Base-by-base conservation (phyloP, 2,888 invertebrate genomes). In the Melanotus villosus region DNA sequence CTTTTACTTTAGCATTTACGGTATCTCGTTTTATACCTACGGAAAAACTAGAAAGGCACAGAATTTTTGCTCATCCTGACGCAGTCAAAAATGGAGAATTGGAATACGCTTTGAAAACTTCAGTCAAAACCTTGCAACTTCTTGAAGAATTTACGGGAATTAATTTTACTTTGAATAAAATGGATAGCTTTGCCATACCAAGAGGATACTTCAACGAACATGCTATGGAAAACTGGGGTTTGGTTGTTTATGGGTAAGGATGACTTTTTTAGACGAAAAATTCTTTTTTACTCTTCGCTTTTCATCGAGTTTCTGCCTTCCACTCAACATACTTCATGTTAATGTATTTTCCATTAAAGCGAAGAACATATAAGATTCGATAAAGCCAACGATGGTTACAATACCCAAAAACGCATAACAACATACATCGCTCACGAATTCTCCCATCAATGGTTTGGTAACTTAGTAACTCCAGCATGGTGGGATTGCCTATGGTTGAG, bases 151-250 rank as follows among this genome's bases (percentile, higher is more conserved):
- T 90, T 82, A 88, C 93, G 76, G 88, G 82, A 0, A 80, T 88
- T 10, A 78, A 86, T 4, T 90, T 89, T 76, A 36, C 34, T 0
- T 41, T 70, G 2, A 83, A 54, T 7, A 95, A 95, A 82, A 86
- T 93, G 80, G 93, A 94, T 76, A 90, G 93, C 72, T 92, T 93
- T 1, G 94, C 94, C 0, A 89, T 97, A 5, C 94, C 95, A 0
- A 93, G 95, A 77, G 58, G 50, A 6, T 73, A 72, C 14, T 95
- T 96, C 78, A 88, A 90, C 23, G 91, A 93, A 71, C 93, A 93
- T 18, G 96, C 96, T 34, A 97, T 97, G 96, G 96, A 97, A 81
- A 97, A 97, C 81, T 97, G 96, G 96, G 97, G 97, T 5, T 84
- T 97, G 43, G 91, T 95, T 30, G 93, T 93, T 1, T 95, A 92